These are phyloP conservation scores for Lasioglossum leucozonium DNA, from an alignment of 2,888 invertebrate species.

Conservation along the genomic window DNA sequence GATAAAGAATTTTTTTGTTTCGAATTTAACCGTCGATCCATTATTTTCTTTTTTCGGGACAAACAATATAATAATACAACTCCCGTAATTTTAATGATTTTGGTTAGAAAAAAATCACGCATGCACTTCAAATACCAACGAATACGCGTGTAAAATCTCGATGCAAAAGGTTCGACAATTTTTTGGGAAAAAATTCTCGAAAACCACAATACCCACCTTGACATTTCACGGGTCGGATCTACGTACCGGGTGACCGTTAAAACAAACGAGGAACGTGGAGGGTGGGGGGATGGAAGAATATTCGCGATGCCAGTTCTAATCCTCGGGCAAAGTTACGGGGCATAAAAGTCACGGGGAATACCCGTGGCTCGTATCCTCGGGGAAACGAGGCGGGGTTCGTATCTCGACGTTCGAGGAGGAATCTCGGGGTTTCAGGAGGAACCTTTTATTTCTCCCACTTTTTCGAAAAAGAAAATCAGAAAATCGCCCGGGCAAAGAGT, in stretches of 20 bases:
- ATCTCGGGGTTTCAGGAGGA: slow-evolving; percentile 27
- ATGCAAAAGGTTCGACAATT: neutral
- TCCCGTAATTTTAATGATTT: neutral
- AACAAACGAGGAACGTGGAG: neutral
- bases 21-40: neutral
- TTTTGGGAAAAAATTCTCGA: neutral
- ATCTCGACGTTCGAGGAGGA: slow-evolving; percentile 23
- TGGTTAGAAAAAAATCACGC: neutral
- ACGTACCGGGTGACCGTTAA: neutral
- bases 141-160: neutral
- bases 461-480: neutral
- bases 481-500: neutral
- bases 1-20: no score
- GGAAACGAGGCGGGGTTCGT: slow-evolving; percentile 36
- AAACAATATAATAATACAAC: neutral
- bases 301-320: slow-evolving; percentile 30
- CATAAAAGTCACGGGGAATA: slow-evolving; percentile 53
- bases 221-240: neutral
- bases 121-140: neutral
- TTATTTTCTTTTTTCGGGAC: neutral
- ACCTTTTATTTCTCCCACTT: neutral
- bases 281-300: neutral
- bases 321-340: slow-evolving; percentile 42
- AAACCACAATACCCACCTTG: neutral
- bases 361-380: slow-evolving; percentile 37